Percentiles rank a stretch among this genome's conserved stretches.
Conservation (phyloP, 2,797 vertebrate species). For the Muraenolepis orangiensis region DNA sequence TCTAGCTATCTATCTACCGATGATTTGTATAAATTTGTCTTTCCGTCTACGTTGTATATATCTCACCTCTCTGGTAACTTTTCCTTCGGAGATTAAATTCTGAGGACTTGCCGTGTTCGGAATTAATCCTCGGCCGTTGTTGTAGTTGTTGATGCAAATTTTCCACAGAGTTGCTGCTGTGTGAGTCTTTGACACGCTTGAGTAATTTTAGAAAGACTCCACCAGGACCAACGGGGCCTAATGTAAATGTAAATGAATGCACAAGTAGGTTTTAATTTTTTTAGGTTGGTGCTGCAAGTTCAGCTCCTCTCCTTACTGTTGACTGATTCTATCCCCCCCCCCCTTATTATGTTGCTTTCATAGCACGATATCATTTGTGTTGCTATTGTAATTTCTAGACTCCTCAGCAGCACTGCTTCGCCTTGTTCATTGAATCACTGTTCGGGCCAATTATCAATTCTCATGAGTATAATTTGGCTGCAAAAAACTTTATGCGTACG, state of each 20-base stretch:
- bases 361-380: neutral
- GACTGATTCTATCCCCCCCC: neutral
- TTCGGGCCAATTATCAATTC: no score
- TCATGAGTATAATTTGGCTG: no score
- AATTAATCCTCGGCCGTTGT: neutral
- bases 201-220: neutral
- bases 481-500: no score
- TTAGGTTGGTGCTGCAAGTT: neutral
- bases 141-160: neutral
- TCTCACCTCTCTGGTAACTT: neutral
- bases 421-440: no score
- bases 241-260: slow-evolving; percentile 3
- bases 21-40: no score
- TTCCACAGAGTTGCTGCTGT: neutral
- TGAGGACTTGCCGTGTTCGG: neutral
- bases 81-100: neutral
- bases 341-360: neutral
- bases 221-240: neutral
- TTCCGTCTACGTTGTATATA: neutral
- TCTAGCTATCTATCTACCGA: neutral
- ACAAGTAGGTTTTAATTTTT: neutral
- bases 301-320: neutral
- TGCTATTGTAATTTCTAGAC: neutral
- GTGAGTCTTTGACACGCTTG: neutral
- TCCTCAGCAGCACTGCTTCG: neutral